phyloP scores from a whole-genome alignment of 2,888 invertebrate genomes.

The Latrodectus hesperus region DNA sequence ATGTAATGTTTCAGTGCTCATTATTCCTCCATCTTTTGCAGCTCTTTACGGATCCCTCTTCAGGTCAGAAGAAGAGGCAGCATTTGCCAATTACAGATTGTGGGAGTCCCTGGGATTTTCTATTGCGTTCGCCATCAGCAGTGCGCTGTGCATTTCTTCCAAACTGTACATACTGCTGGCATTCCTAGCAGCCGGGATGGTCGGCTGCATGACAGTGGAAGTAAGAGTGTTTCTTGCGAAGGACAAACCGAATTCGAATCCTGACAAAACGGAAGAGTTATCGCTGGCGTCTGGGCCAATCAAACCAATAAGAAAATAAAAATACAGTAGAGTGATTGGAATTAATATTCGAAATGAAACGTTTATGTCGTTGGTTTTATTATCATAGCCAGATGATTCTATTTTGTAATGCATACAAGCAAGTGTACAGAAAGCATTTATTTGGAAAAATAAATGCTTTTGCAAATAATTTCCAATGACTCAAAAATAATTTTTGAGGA shows the following conservation, averaged over 20 bases:
- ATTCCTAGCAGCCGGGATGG: not conserved
- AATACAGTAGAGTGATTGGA: not conserved
- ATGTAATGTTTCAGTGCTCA: not conserved
- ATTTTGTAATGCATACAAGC: too few species aligned
- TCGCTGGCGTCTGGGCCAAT: not conserved
- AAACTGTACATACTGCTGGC: not conserved
- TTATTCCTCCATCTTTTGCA: not conserved
- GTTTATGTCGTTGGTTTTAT: not conserved
- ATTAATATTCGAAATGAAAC: not conserved
- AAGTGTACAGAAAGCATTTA: too few species aligned
- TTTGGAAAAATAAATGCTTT: too few species aligned
- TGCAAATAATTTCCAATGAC: too few species aligned
- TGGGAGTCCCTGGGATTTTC: conserved; percentile 1
- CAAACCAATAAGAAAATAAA: not conserved
- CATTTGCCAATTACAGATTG: conserved; percentile 12
- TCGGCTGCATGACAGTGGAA: not conserved
- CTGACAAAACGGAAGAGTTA: too few species aligned
- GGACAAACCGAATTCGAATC: too few species aligned
- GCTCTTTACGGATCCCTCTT: conserved; percentile 14
- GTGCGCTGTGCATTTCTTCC: not conserved
- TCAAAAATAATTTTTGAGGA: too few species aligned
- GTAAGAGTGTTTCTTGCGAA: not conserved
- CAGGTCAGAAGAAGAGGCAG: conserved; percentile 10
- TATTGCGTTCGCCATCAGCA: not conserved
- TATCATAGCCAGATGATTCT: not conserved